Evolutionary conservation across 1,140 invertebrate genomes (phyloP), one percentile per base, ranked within the genome.

Genomic region (Armadillidium nasatum): DNA sequence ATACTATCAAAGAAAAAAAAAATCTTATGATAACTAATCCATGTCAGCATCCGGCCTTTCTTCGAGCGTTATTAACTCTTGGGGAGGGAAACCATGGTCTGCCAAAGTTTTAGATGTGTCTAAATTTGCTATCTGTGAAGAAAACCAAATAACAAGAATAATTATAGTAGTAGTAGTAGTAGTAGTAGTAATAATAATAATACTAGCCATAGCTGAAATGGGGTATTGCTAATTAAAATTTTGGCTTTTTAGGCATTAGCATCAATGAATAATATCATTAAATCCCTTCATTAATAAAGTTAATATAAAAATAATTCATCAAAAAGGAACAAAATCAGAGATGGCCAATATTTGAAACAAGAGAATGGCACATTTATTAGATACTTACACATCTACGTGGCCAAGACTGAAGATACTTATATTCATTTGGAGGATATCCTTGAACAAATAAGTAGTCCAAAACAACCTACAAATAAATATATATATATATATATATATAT

Each of bases 51-150:
- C 50, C 11, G 50, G 11, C 50, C 79, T 76, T 86, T 95, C 93
- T 86, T 96, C 94, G 80, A 97, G 86, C 85, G 94, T 94, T 78
- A 96, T 88, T 76, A 94, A 96, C 87, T 96, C 95, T 88, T 96
- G 94, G 74, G 93, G 91, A 87, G 88, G 94, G 75, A 97, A 87
- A 86, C 94, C 94, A 76, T 94, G 86, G 82, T 91, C 89, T 85
- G 90, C 88, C 76, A 97, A 85, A 73, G 93, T 93, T 85, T 90
- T 88, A 81, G 87, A 89, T 21, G 86, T 85, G 86, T 94, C 90
- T 83, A 94, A 87, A 54, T 88, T 87, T 77, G 94, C 94, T 82
- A 96, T 88, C 92, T 95, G 86, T n/a, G 50, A 44, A 50, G n/a
- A 33, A 33, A 79, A 23, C 33, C 11, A 72, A 45, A 23, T 9